Evolutionary conservation across 1,140 invertebrate species (phyloP).

Genomic region (Neomicropteryx cornuta): DNA sequence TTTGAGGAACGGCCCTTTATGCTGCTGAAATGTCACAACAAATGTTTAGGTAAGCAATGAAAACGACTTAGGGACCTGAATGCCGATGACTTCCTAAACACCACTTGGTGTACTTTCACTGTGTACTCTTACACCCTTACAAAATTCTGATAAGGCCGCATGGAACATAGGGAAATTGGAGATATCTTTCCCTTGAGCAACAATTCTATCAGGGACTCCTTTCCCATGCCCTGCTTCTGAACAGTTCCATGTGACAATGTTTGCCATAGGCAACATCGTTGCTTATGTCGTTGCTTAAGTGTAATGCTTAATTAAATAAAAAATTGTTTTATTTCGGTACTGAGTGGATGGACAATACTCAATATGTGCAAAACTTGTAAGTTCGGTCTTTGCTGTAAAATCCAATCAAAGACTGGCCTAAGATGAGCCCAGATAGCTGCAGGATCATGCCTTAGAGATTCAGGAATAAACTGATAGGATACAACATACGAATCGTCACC

Average conservation of each 20-base stretch:
- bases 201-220: slow-evolving; percentile 13
- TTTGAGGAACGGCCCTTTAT: too few species aligned
- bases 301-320: slow-evolving; percentile 7
- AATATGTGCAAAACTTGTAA: slow-evolving; percentile 16
- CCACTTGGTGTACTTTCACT: not conserved
- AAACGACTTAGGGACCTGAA: too few species aligned
- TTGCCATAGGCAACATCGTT: slow-evolving; percentile 6
- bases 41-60: too few species aligned
- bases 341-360: slow-evolving; percentile 17
- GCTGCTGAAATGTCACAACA: too few species aligned
- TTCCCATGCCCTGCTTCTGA: slow-evolving; percentile 15
- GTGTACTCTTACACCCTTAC: too few species aligned
- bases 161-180: slow-evolving; percentile 8
- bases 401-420: slow-evolving; percentile 12
- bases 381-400: slow-evolving; percentile 6
- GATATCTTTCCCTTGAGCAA: slow-evolving; percentile 11
- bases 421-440: slow-evolving; percentile 16
- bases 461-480: slow-evolving; percentile 10
- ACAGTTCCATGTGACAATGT: slow-evolving; percentile 9
- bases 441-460: slow-evolving; percentile 9
- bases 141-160: too few species aligned
- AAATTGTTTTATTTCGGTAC: slow-evolving; percentile 16
- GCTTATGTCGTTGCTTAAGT: too few species aligned
- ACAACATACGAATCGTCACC: too few species aligned
- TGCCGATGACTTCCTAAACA: too few species aligned